Base-by-base conservation (phyloP, 2,113 vertebrate species). In the Chionodraco myersi region DNA sequence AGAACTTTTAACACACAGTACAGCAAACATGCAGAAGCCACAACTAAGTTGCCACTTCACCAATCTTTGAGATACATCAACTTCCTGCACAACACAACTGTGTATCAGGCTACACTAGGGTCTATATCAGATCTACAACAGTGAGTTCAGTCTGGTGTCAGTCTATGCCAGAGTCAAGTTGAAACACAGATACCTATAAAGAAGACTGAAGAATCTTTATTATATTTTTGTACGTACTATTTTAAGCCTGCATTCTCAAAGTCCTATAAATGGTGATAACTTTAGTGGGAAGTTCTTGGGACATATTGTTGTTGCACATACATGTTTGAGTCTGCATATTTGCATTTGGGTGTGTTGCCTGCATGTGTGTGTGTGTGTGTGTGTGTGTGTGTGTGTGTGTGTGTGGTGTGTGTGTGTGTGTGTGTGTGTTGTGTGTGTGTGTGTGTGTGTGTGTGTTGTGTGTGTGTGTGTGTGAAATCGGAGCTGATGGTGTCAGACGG, bases 401-500 rank as follows among this genome's bases (percentile, higher is more conserved):
- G 66, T 54, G 52, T 54, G 52, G 48, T 49, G 48, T 49, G 48
- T 49, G 48, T 36, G 36, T 36, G 21, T 21, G 21, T 21, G 21
- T 21, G 21, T 21, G 36, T 36, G 36, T 36, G 36, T 36, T 36
- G 36, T 36, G 36, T 36, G 36, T 36, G 36, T 36, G 36, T 36
- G 36, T 36, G 47, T 48, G 11, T 48, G 47, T 48, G 47, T 48
- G 47, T 48, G 47, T 48, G 47, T 48, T 48, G 47, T 48, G 47
- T 48, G 47, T 48, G 47, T 48, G 47, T 30, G 26, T 30, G 26
- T 30, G 26, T 30, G 26, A 90, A 94, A 94, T 82, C 4, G 23
- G 86, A 94, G 83, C 85, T 44, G 66, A 54, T 30, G 68, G 83
- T 88, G 85, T 92, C 80, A 86, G 86, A 79, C 80, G 10, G 77